These are phyloP conservation scores for Girardinichthys multiradiatus DNA, from an alignment of 2,113 vertebrate species.

Conservation along the genomic window DNA sequence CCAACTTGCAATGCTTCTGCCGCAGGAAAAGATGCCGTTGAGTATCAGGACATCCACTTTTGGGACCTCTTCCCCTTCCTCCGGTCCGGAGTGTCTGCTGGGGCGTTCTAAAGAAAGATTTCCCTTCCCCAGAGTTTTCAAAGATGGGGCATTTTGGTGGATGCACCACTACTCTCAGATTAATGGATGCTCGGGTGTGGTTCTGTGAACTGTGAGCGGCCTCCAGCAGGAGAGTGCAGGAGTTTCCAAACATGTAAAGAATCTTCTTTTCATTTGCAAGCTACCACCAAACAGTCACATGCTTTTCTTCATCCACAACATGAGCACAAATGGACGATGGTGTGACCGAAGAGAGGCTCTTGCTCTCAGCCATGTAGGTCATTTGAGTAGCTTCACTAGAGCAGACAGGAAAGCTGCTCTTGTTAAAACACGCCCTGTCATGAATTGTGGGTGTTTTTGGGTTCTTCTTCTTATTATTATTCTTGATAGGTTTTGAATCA, in stretches of 20 bases:
- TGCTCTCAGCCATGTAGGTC: conserved; percentile 29
- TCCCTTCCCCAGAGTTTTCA: conserved; percentile 54
- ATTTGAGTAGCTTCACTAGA: conserved; percentile 44
- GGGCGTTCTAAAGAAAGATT: conserved; percentile 41
- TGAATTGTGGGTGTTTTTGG: too few species aligned
- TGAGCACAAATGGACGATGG: neutral
- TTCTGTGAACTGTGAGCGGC: conserved; percentile 15
- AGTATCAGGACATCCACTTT: conserved; percentile 41
- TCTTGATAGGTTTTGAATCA: too few species aligned
- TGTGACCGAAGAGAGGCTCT: conserved; percentile 7
- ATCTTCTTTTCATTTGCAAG: conserved; percentile 53
- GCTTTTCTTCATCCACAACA: conserved; percentile 37
- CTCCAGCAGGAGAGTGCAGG: conserved; percentile 33
- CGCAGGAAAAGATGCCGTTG: conserved; percentile 55
- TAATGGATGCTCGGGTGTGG: conserved; percentile 44
- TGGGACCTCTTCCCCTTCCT: conserved; percentile 60
- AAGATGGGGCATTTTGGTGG: conserved; percentile 53
- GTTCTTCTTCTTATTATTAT: too few species aligned
- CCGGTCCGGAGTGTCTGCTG: conserved; percentile 1
- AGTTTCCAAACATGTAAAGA: conserved; percentile 26
- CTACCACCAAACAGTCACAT: conserved; percentile 50
- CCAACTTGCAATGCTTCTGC: conserved; percentile 33
- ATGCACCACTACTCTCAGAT: conserved; percentile 39
- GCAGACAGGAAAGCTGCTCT: conserved; percentile 40
- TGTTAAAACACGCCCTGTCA: conserved; percentile 69